Evolutionary conservation across 2,113 vertebrate species (phyloP).

Genomic region (Phyllostomus hastatus): DNA sequence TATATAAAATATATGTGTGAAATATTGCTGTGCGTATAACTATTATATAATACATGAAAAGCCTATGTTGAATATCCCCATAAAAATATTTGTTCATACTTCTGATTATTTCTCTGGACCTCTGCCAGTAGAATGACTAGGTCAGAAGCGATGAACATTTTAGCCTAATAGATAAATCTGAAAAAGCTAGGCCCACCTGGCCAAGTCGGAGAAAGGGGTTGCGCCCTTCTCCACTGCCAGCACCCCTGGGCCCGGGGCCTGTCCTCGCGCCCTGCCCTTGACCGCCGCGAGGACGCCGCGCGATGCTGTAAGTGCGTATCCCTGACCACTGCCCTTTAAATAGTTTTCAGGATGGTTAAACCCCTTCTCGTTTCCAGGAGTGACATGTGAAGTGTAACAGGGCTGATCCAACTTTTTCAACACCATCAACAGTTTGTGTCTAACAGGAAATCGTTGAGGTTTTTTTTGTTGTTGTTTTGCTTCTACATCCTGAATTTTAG

Average conservation of each 20-base stretch:
- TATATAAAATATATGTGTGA: too few species aligned
- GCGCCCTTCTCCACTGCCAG: background rate
- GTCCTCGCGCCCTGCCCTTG: background rate
- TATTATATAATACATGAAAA: background rate
- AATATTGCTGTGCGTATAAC: too few species aligned
- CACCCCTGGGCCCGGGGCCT: background rate
- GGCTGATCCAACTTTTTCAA: background rate
- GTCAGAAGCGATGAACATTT: background rate
- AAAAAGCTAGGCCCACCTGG: background rate
- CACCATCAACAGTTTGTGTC: background rate
- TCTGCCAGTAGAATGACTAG: background rate
- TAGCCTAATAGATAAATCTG: background rate
- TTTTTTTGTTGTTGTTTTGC: background rate
- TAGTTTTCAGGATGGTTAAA: background rate
- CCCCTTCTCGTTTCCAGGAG: background rate
- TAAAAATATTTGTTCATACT: background rate
- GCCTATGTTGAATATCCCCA: background rate
- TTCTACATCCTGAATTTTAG: background rate
- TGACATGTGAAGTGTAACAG: background rate
- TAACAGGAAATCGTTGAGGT: background rate
- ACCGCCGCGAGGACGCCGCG: background rate
- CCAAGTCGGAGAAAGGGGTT: background rate
- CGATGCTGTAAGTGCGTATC: background rate
- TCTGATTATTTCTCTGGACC: slow-evolving; percentile 1
- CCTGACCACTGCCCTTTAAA: background rate